Base-by-base conservation (phyloP, 2,797 vertebrate species). In the Selene dorsalis region DNA sequence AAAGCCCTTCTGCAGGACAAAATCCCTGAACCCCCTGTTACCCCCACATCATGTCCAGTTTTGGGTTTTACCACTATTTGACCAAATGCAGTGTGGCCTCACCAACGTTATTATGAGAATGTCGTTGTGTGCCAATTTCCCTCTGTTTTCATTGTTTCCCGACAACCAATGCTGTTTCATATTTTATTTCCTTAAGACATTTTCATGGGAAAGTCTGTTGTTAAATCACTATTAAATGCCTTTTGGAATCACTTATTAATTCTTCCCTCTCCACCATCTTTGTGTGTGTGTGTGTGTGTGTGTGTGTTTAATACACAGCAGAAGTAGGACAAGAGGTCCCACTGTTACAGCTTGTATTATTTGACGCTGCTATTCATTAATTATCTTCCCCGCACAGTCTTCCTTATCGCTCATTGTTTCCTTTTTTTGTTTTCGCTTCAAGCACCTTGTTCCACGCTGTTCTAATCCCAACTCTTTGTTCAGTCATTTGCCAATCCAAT, bases 351-450 rank as follows among this genome's bases (percentile, higher is more conserved):
- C 86, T 73, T 86, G 86, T 90, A 82, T 89, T 89, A 91, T 90
- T 90, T 89, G 84, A 88, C 38, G 68, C 71, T 59, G 84, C 81
- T 77, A 85, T 92, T 92, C 91, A 91, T 94, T 91, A 92, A 93
- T 93, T 94, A 91, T 93, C 91, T 92, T 80, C 77, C 80, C 74
- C 2, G 78, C 41, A 35, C 88, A 80, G 80, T 88, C 84, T 80
- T 87, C 79, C 84, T 90, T 93, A 91, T 93, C 90, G 64, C 67
- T 79, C 86, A 82, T 93, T 92, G 87, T 93, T 93, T 90, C 77
- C 58, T 47, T 73, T 70, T 76, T 87, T 62, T 73, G 72, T 86
- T 87, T 77, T 91, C 64, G 85, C 92, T 91, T 73, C 61, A 13
- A 91, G 91, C 89, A 78, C 87, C 88, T 87, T 91, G 89, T 93